Percentiles rank a stretch among this genome's conserved stretches.
phyloP scores from a whole-genome alignment of 1,140 invertebrate species.

The Hetaerina americana region DNA sequence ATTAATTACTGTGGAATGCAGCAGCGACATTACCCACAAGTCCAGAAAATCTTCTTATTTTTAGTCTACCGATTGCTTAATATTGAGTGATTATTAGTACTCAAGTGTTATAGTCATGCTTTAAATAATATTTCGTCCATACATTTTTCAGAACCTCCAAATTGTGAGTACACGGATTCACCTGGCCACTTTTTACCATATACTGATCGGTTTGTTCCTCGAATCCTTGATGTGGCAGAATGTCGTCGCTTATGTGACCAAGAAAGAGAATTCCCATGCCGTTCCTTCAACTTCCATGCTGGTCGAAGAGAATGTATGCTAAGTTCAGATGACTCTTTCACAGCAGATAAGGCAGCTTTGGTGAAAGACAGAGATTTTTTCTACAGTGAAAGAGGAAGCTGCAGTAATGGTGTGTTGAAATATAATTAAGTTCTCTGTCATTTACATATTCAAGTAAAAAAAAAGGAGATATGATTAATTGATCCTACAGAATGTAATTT shows the following conservation, averaged over 20 bases:
- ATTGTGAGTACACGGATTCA: slow-evolving; percentile 34
- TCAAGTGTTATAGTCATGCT: no score
- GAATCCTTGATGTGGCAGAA: slow-evolving; percentile 26
- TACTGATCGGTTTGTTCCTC: slow-evolving; percentile 28
- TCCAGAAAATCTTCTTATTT: no score
- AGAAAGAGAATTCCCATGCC: slow-evolving; percentile 33
- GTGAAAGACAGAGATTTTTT: slow-evolving; percentile 29
- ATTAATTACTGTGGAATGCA: no score
- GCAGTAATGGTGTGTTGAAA: slow-evolving; percentile 34
- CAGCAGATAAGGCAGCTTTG: slow-evolving; percentile 22
- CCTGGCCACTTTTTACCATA: slow-evolving; percentile 30
- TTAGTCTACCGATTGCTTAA: no score
- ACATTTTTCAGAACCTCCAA: slow-evolving; percentile 30
- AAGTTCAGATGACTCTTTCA: slow-evolving; percentile 32
- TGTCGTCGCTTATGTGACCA: slow-evolving; percentile 32
- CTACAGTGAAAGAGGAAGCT: slow-evolving; percentile 33
- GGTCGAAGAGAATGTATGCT: slow-evolving; percentile 32
- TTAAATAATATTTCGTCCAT: no score
- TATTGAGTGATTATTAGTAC: no score
- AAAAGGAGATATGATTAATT: no score
- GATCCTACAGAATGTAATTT: no score
- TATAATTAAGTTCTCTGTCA: no score
- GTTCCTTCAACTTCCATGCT: slow-evolving; percentile 26
- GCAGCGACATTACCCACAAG: no score
- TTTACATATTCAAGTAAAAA: no score